Percentiles rank a stretch among this genome's conserved stretches.
Conservation (phyloP, 2,888 invertebrate species). For the Nephrotoma guestfalica region DNA sequence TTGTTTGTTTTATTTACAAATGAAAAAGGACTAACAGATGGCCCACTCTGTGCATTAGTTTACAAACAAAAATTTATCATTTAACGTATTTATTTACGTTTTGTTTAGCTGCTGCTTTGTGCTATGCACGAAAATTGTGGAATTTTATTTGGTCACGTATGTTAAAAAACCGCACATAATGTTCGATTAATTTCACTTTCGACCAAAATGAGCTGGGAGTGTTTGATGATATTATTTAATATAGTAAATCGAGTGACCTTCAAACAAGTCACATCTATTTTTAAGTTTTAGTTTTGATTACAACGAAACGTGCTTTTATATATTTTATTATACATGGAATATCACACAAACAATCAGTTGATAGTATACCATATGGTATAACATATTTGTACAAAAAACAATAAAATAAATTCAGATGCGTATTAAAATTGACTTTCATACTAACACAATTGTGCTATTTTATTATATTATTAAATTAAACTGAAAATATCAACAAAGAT, state of each 20-base stretch:
- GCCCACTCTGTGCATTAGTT: no score
- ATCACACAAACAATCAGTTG: no score
- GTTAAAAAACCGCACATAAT: background rate
- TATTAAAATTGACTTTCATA: no score
- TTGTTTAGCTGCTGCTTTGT: background rate
- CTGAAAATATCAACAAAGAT: no score
- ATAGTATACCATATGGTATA: no score
- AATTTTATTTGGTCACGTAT: background rate
- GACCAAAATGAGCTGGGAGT: background rate
- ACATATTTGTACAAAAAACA: no score
- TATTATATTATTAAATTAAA: no score
- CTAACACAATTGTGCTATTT: no score
- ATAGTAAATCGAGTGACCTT: background rate
- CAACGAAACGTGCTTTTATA: background rate
- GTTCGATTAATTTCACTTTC: background rate
- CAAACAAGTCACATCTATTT: background rate
- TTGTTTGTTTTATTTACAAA: no score
- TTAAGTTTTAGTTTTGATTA: background rate
- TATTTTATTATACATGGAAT: background rate
- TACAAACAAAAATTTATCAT: background rate
- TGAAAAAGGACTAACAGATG: no score
- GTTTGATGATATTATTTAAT: background rate
- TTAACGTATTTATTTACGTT: background rate
- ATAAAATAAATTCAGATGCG: no score
- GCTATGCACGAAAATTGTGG: background rate